These are phyloP conservation scores for Rhodophaea formosa DNA, from an alignment of 2,888 invertebrate genomes.

Conservation along the genomic window DNA sequence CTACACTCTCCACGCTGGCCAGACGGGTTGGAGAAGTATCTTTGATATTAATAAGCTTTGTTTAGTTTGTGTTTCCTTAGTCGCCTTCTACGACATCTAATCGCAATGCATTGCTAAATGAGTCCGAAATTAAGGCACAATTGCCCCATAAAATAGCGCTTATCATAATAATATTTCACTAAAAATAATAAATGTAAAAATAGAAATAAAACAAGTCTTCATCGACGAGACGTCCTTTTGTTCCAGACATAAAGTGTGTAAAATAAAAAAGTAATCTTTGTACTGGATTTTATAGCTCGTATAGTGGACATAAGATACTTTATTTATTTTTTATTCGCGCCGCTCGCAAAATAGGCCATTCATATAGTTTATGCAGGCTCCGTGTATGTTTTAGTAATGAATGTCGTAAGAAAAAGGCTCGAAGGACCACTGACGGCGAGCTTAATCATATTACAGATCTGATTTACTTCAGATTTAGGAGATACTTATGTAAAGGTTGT, in stretches of 20 bases:
- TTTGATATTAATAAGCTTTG: too few species aligned
- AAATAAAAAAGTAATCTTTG: conserved; percentile 6
- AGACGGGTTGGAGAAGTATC: too few species aligned
- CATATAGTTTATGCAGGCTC: neutral
- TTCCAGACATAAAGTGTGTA: neutral
- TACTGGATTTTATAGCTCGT: neutral
- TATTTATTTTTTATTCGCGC: conserved; percentile 8
- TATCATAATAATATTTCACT: too few species aligned
- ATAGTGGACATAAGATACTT: conserved; percentile 1
- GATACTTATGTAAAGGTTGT: too few species aligned
- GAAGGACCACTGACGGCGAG: neutral
- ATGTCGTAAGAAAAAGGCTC: neutral
- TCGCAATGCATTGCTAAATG: too few species aligned
- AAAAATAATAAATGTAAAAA: neutral
- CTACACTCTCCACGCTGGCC: too few species aligned
- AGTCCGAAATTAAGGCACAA: too few species aligned
- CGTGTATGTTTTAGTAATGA: conserved; percentile 11
- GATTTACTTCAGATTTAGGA: neutral
- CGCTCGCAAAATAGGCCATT: conserved; percentile 9
- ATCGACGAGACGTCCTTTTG: neutral
- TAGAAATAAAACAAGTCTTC: neutral
- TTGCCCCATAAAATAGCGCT: too few species aligned
- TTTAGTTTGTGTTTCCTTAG: too few species aligned
- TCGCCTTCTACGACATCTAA: too few species aligned
- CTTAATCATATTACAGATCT: neutral